Base-by-base conservation (phyloP, 1,140 invertebrate species). In the Leptestheria dahalacensis region DNA sequence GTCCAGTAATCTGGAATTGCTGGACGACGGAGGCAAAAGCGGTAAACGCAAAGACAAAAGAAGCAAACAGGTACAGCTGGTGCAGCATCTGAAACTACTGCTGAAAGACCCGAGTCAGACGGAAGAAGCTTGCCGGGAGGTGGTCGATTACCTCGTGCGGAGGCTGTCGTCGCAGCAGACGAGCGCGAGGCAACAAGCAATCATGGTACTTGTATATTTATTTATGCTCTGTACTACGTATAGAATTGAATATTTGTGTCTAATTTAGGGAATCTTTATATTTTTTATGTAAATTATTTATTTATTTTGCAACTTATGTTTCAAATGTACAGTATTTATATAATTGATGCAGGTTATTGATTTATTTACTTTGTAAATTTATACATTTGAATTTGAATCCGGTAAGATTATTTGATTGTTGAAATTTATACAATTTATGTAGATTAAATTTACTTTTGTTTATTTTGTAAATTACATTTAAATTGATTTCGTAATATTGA, bases 131-230 rank as follows among this genome's bases (percentile, higher is more conserved):
- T 78, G 83, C 47, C 82, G 79, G 61, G 89, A 94, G 69, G 86
- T 95, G 15, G 72, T 96, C n/a, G 87, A 91, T 67, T 96, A 96
- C 72, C 91, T 97, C 69, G 77, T 95, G 61, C 75, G 88, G 61
- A 74, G 91, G 49, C 73, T 97, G 0, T 85, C 87, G 28, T 92
- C 90, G 18, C 81, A 83, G 46, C 88, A 91, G 63, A 80, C 82
- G 48, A 72, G 78, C 41, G 87, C 84, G 23, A 72, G 92, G 33
- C 72, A 78, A 2, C 83, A 90, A 61, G 91, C 92, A 3, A 82
- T 87, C 15, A 81, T 79, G 69, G 76, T 77, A 67, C 65, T 41
- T 63, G 63, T 59, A 63, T 68, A 59, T 41, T 12, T 53, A 12
- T 48, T 62, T 23, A 41, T 62, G 60, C 28, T 62, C 12, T n/a